These are phyloP conservation scores for Poecilia picta DNA, from an alignment of 2,797 vertebrate species.

Conservation along the genomic window DNA sequence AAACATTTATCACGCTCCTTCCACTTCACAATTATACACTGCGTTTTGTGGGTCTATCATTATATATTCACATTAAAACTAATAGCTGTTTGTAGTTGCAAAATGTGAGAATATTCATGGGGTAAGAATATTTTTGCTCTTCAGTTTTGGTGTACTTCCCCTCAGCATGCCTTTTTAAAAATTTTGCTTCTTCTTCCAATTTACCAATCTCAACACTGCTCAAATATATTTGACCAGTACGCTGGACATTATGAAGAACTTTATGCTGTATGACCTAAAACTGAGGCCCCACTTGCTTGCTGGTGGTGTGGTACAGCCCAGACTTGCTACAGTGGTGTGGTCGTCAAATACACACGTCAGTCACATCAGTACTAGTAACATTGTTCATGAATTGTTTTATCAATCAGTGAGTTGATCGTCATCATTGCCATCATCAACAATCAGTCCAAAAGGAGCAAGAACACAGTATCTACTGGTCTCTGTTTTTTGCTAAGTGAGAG, in stretches of 20 bases:
- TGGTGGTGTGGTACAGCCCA: conserved; percentile 83
- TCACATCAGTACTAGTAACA: conserved; percentile 81
- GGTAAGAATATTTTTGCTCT: conserved; percentile 1
- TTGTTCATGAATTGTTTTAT: conserved; percentile 78
- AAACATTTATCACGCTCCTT: not conserved
- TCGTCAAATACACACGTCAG: conserved; percentile 83
- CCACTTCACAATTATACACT: not conserved
- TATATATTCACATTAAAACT: not conserved
- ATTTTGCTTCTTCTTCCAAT: conserved; percentile 48
- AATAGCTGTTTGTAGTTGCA: not conserved
- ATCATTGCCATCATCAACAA: conserved; percentile 81
- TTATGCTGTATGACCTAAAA: conserved; percentile 80
- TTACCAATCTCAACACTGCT: conserved; percentile 52
- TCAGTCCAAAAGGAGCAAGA: conserved; percentile 86
- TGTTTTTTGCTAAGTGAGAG: conserved; percentile 89
- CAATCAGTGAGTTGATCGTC: conserved; percentile 82
- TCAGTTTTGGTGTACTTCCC: conserved; percentile 34
- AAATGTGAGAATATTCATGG: conserved; percentile 1
- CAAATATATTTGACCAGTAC: conserved; percentile 65
- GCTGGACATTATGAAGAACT: conserved; percentile 70
- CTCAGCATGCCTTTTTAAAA: conserved; percentile 45
- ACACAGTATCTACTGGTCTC: conserved; percentile 91
- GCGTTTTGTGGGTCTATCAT: not conserved
- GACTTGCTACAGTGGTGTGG: conserved; percentile 84
- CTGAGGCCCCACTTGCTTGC: conserved; percentile 75